Base-by-base conservation (phyloP, 2,113 vertebrate species). In the Atherinomorus stipes region DNA sequence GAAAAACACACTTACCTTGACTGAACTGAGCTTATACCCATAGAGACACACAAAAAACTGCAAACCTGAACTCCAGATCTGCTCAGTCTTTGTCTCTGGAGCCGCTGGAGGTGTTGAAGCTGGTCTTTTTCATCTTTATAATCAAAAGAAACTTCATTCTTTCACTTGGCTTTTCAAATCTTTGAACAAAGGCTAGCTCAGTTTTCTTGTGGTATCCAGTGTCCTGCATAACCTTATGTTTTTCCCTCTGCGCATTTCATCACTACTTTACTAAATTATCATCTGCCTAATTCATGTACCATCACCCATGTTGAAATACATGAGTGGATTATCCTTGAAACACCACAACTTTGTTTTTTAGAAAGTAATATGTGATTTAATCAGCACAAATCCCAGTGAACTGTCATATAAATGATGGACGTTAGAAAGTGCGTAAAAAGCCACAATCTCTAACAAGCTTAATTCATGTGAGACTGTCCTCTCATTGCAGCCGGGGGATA, bases 61-160 rank as follows among this genome's bases (percentile, higher is more conserved):
- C 7, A 31, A 26, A 74, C 42, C 15, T 49, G 56, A 83, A 68
- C 61, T 58, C 37, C 37, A 28, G 19, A 38, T 54, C n/a, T 31
- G 26, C 26, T 38, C 56, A 38, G 40, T 66, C 26, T 76, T 66
- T 74, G 63, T 77, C 51, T 74, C 44, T n/a, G 18, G 44, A 51
- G 58, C 37, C 47, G 54, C 70, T 71, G 73, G 31, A 72, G 71
- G 61, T 70, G 71, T 54, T 22, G 28, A 25, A 76, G n/a, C 11
- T 21, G 38, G 49, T 77, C 51, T 66, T 78, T 85, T 80, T 82
- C 42, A 82, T 78, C 70, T 80, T 57, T 31, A 18, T 64, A 84
- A 89, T 88, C 70, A 84, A 86, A 89, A 64, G 57, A 71, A 84
- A 71, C 37, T 61, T 66, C 59, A 64, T 74, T 84, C 64, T 80